These are phyloP conservation scores for Cryptotermes secundus DNA, from an alignment of 1,140 invertebrate genomes.

Conservation along the genomic window DNA sequence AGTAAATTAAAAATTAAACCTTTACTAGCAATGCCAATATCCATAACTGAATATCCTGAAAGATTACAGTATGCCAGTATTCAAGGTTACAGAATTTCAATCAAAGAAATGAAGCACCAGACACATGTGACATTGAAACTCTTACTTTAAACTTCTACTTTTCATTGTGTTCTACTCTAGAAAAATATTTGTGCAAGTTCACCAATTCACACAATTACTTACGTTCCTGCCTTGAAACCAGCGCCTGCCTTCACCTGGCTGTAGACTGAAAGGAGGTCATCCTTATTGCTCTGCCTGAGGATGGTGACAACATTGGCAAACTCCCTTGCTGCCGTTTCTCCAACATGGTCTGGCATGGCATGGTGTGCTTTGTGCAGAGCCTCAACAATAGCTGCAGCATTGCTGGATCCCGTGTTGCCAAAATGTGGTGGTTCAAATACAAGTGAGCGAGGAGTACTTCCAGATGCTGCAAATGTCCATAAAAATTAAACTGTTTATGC, in stretches of 20 bases:
- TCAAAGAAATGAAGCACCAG: too few relatives aligned
- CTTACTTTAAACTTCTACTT: too few relatives aligned
- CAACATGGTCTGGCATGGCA: constrained; percentile 57
- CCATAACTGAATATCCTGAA: too few relatives aligned
- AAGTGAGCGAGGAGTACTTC: constrained; percentile 57
- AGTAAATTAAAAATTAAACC: too few relatives aligned
- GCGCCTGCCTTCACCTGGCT: constrained; percentile 58
- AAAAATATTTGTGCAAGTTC: too few relatives aligned
- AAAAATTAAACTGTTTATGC: background rate
- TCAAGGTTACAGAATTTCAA: too few relatives aligned
- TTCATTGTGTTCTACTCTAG: too few relatives aligned
- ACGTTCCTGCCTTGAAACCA: constrained; percentile 41
- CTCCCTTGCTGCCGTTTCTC: constrained; percentile 61
- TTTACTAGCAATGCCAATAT: too few relatives aligned
- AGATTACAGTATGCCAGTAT: too few relatives aligned
- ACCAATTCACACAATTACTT: background rate
- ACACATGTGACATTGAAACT: too few relatives aligned
- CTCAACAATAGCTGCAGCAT: constrained; percentile 52
- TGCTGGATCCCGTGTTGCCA: constrained; percentile 51
- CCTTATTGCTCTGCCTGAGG: constrained; percentile 60
- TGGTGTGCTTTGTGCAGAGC: constrained; percentile 59
- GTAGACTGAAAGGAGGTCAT: constrained; percentile 68
- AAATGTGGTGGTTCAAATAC: constrained; percentile 71
- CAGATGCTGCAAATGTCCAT: constrained; percentile 41
- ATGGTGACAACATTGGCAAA: constrained; percentile 68